Percentiles rank a stretch among this genome's conserved stretches.
These are phyloP conservation scores for Cephalopachus bancanus DNA, from an alignment of 2,797 vertebrate species.

Conservation along the genomic window DNA sequence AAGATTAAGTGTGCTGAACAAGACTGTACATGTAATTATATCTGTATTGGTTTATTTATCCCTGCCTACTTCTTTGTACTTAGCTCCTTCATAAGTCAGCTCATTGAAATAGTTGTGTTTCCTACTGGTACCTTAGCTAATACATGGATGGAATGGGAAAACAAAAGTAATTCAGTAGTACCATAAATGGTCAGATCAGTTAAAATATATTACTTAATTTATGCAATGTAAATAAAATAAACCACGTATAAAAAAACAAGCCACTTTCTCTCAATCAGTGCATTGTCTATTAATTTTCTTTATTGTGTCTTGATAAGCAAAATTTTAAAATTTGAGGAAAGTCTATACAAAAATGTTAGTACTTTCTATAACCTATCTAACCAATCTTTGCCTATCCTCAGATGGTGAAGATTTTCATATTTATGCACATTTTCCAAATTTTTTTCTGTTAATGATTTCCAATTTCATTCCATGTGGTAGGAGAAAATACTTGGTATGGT, in stretches of 20 bases:
- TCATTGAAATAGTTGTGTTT: slow-evolving; percentile 17
- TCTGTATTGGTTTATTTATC: neutral
- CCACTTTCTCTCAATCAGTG: neutral
- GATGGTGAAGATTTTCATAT: neutral
- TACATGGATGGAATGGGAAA: slow-evolving; percentile 20
- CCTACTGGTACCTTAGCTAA: neutral
- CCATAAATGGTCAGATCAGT: neutral
- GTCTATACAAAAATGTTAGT: neutral
- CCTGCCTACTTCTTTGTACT: neutral
- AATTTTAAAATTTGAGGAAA: neutral
- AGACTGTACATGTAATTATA: neutral
- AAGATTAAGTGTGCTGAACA: neutral
- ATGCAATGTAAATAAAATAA: neutral
- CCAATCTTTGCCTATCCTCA: neutral
- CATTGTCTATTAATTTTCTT: neutral
- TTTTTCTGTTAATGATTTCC: neutral
- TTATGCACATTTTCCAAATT: neutral
- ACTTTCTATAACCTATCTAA: neutral
- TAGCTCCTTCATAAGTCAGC: neutral
- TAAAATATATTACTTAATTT: neutral
- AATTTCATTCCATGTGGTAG: neutral
- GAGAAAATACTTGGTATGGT: neutral
- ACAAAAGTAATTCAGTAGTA: neutral
- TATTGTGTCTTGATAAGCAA: neutral
- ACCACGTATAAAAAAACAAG: neutral